These are phyloP conservation scores for Onychostruthus taczanowskii DNA, from an alignment of 2,113 vertebrate genomes.

Conservation along the genomic window DNA sequence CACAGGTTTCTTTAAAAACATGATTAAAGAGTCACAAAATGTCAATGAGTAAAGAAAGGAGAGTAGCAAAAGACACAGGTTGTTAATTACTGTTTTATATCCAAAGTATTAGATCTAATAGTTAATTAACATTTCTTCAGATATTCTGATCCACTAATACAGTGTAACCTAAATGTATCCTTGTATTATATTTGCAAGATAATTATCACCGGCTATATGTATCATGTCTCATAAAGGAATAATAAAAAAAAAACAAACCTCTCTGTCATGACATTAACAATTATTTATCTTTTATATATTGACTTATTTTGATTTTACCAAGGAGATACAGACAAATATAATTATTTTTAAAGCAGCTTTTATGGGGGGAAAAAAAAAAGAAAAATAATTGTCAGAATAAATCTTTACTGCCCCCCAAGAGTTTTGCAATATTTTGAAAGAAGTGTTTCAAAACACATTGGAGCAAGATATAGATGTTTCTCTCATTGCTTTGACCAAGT, in stretches of 20 bases:
- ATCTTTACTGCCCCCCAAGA: fast-evolving
- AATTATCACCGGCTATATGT: neutral
- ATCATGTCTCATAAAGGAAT: neutral
- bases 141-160: neutral
- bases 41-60: neutral
- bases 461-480: neutral
- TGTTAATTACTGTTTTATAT: neutral
- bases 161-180: neutral
- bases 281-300: neutral
- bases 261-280: neutral
- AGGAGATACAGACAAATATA: neutral
- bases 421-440: neutral
- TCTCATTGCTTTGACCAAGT: neutral
- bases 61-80: neutral
- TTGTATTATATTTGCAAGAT: neutral
- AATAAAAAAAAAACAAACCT: neutral
- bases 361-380: no score
- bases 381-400: no score
- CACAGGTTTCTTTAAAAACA: slow-evolving; percentile 21
- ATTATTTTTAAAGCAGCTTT: neutral
- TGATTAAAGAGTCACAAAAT: slow-evolving; percentile 6
- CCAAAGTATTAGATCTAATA: neutral
- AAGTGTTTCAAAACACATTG: neutral
- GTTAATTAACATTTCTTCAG: neutral
- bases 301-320: neutral